Conservation (phyloP, 1,140 invertebrate species). For the Diabrotica undecimpunctata region DNA sequence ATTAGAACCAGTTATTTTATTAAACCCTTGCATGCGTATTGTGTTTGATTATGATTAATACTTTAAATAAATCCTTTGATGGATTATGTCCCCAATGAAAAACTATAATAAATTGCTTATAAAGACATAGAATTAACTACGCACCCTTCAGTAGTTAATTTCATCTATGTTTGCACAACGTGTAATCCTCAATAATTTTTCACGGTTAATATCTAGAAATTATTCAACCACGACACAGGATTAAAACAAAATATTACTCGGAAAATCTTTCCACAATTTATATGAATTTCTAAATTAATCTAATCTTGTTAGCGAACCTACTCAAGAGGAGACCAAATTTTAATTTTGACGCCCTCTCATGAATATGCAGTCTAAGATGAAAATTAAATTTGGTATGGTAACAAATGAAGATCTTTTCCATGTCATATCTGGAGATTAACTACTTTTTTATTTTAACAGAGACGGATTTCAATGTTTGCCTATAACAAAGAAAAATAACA, state of each 20-base stretch:
- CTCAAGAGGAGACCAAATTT: neutral
- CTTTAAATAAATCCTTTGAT: no score
- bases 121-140: no score
- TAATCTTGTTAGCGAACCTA: neutral
- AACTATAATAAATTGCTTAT: no score
- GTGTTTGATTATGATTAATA: no score
- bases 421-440: neutral
- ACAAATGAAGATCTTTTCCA: slow-evolving; percentile 2
- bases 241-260: neutral
- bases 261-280: neutral
- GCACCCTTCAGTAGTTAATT: no score
- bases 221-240: neutral
- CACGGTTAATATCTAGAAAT: neutral
- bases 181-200: neutral
- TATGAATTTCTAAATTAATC: neutral
- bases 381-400: neutral
- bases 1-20: no score
- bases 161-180: no score
- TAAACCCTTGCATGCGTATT: no score
- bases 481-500: no score
- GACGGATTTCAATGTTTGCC: no score
- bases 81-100: no score
- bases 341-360: neutral
- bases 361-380: neutral
- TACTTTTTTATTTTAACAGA: neutral